phyloP scores from a whole-genome alignment of 2,797 vertebrate species.

The Masticophis lateralis region DNA sequence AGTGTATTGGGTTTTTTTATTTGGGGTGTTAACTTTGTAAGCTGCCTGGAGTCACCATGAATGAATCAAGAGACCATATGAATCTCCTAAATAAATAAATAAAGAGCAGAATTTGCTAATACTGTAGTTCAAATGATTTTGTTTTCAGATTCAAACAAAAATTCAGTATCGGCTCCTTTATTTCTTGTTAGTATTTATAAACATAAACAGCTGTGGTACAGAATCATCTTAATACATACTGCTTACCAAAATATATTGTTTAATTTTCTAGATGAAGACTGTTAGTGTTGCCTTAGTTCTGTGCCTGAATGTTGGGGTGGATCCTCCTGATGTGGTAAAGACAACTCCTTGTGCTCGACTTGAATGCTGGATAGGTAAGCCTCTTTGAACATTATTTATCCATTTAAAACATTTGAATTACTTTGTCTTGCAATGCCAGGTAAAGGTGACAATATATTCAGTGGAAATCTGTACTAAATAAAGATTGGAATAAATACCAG shows the following conservation, averaged over 20 bases:
- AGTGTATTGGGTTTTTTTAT: not conserved
- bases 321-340: conserved; percentile 98
- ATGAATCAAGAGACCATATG: not conserved
- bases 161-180: not conserved
- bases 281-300: conserved; percentile 96
- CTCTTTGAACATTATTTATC: not conserved
- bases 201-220: not conserved
- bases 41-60: not conserved
- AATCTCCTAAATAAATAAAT: not conserved
- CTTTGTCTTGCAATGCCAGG: not conserved
- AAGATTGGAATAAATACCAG: not conserved
- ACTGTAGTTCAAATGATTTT: not conserved
- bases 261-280: conserved; percentile 90
- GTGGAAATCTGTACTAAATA: not conserved
- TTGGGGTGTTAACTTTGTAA: not conserved
- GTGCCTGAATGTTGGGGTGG: conserved; percentile 97
- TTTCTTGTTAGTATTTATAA: not conserved
- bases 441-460: not conserved
- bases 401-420: not conserved
- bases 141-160: not conserved
- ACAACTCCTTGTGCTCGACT: conserved; percentile 94
- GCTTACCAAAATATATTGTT: conserved; percentile 4
- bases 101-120: not conserved
- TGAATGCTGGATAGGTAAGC: conserved; percentile 98
- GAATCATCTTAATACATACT: not conserved